Base-by-base conservation (phyloP, 2,113 vertebrate species). In the rabbit (Oryctolagus cuniculus) region DNA sequence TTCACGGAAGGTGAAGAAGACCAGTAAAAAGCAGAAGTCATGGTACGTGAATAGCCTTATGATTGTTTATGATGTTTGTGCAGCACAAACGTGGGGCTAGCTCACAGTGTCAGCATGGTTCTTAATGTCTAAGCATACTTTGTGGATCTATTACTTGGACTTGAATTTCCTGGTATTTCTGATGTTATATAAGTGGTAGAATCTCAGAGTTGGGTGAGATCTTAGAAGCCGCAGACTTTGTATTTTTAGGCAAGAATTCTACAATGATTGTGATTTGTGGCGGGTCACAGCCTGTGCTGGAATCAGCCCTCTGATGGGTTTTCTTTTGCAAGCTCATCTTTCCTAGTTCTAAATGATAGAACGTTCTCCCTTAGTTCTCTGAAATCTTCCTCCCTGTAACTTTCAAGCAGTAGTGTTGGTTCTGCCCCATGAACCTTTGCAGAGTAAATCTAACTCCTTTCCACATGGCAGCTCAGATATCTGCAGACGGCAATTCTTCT, bases 31-130 rank as follows among this genome's bases (percentile, higher is more conserved):
- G 61, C 66, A 73, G 78, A 94, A 90, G 87, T 81, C 38, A 58
- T 78, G 78, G 31, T 74, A 67, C 8, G n/a, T 51, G 69, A 70
- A 77, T 79, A 38, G 67, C 64, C 89, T 87, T 63, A 72, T 67
- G 70, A 69, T 55, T 89, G 81, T 94, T 63, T 85, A 85, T 93
- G 78, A 87, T 51, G 51, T 51, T 77, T 93, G 92, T 63, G 74
- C 79, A 87, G 77, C 63, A 34, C 22, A 64, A 77, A 70, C 58
- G 51, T 2, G 70, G 31, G 36, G 73, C 49, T 92, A 85, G 87
- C 44, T 92, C 58, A 80, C 10, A 4, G 73, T 73, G 75, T 93
- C 84, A 77, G 90, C 27, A 22, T 66, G 34, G 11, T 55, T 64
- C 63, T 74, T 86, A 38, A 44, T 53, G 67, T 69, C 74, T 38